Conservation (phyloP, 2,888 invertebrate species). For the Ichneumon xanthorius region DNA sequence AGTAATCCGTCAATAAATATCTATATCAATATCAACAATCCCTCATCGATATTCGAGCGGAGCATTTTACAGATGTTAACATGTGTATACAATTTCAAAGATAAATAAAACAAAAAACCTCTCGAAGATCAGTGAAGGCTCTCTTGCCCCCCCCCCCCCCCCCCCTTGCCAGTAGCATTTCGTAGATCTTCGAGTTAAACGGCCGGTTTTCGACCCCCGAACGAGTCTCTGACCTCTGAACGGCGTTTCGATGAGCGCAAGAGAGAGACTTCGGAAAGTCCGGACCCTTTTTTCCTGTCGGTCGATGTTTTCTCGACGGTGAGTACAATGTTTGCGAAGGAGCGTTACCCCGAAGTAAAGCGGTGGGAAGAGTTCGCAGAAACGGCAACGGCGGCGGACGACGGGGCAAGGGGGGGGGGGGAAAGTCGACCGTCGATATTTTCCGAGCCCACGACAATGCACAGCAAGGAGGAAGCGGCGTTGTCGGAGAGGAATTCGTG, state of each 20-base stretch:
- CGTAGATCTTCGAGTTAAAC: too few species aligned
- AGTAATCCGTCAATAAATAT: too few species aligned
- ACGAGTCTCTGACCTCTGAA: background rate
- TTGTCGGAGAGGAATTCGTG: constrained; percentile 23
- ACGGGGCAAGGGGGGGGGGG: background rate
- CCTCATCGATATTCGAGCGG: too few species aligned
- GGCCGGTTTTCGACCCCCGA: background rate
- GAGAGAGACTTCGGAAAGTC: background rate
- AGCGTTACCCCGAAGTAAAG: constrained; percentile 20
- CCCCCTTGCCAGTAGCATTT: too few species aligned
- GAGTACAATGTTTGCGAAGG: constrained; percentile 22
- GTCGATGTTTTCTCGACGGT: constrained; percentile 57
- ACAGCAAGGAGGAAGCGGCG: constrained; percentile 3
- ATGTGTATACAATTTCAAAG: too few species aligned
- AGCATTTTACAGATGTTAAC: too few species aligned
- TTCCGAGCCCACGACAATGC: constrained; percentile 37
- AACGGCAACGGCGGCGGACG: background rate
- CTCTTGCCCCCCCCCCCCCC: too few species aligned
- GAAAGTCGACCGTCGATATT: constrained; percentile 34
- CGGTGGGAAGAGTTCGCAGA: constrained; percentile 27
- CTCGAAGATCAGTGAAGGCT: too few species aligned
- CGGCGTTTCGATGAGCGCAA: background rate
- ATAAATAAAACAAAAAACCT: too few species aligned
- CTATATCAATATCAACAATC: too few species aligned
- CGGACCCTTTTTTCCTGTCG: background rate